Percentiles rank a stretch among this genome's conserved stretches.
Conservation (phyloP, 2,888 invertebrate genomes). For the Serrognathus titanus region DNA sequence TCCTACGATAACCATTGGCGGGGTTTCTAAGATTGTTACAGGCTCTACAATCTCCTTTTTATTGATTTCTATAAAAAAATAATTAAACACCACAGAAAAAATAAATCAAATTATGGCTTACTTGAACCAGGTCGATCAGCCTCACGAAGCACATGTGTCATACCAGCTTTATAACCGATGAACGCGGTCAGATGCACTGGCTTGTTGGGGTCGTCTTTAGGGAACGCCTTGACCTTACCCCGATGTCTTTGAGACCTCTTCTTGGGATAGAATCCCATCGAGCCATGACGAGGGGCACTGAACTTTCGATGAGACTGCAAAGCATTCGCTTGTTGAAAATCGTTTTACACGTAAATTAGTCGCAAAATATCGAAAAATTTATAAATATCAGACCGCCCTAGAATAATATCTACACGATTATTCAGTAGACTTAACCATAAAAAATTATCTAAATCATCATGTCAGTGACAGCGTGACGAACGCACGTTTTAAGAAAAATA, state of each 20-base stretch:
- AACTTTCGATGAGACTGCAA: slow-evolving; percentile 98
- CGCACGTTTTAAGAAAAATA: slow-evolving; percentile 21
- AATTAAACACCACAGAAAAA: background rate
- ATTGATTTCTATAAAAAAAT: slow-evolving; percentile 75
- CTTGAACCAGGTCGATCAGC: slow-evolving; percentile 98
- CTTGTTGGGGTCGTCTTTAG: slow-evolving; percentile 93
- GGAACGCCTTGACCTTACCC: slow-evolving; percentile 99
- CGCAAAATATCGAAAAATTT: slow-evolving; percentile 3
- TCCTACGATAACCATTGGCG: slow-evolving; percentile 97
- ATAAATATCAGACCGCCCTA: slow-evolving; percentile 69
- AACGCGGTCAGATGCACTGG: slow-evolving; percentile 98
- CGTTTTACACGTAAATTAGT: background rate
- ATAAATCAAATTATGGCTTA: slow-evolving; percentile 57
- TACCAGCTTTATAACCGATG: slow-evolving; percentile 98
- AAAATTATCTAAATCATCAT: slow-evolving; percentile 66
- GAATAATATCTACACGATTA: slow-evolving; percentile 60
- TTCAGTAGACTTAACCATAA: slow-evolving; percentile 68
- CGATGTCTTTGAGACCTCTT: slow-evolving; percentile 94
- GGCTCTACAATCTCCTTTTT: slow-evolving; percentile 99
- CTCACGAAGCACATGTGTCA: slow-evolving; percentile 99
- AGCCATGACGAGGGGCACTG: slow-evolving; percentile 99
- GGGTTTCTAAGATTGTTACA: slow-evolving; percentile 96
- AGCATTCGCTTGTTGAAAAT: background rate
- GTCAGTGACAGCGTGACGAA: slow-evolving; percentile 2
- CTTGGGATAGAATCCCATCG: slow-evolving; percentile 99